Evolutionary conservation across 2,888 invertebrate genomes (phyloP), one percentile per base, ranked within the genome.

Genomic region (Agrypnus murinus): DNA sequence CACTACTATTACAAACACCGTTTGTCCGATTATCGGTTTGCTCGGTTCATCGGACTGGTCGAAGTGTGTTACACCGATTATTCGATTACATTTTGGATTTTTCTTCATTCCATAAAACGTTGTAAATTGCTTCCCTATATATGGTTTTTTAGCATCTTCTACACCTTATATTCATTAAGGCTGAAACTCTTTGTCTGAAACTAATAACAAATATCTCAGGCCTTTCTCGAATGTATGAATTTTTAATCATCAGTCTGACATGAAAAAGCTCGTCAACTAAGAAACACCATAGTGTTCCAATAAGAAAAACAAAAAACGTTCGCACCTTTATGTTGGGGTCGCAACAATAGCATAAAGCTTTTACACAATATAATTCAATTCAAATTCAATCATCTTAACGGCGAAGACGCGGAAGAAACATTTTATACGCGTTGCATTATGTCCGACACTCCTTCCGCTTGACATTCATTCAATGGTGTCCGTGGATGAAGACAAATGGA

Each of bases 401-500:
- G 17, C 8, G 14, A 50, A 68, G 12, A 34, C 43, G 32, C 53
- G 57, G 68, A 58, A 63, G 63, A 19, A 25, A 53, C 64, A 64
- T 48, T 25, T 25, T 64, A 48, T 64, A 68, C 34, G 45, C 45
- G 34, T 69, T 69, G 59, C 64, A 58, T 69, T 57, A 69, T 50
- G 36, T 50, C 43, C n/a, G 64, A 55, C 69, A 69, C 69, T 69
- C 69, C 69, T 69, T 69, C 63, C 64, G 69, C 64, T 59, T 43
- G 69, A 64, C 50, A 69, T 45, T 48, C 53, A 59, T 65, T 69
- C 69, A 69, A 58, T 69, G 64, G 58, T 32, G 36, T 55, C 36
- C 55, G 55, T 32, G 77, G 75, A 78, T 77, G 77, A 78, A 78
- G 78, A 78, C 78, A 78, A 78, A 78, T 78, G 78, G 74, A 77